Evolutionary conservation across 2,797 vertebrate species (phyloP), one percentile per base, ranked within the genome.

Genomic region (Chelon labrosus): DNA sequence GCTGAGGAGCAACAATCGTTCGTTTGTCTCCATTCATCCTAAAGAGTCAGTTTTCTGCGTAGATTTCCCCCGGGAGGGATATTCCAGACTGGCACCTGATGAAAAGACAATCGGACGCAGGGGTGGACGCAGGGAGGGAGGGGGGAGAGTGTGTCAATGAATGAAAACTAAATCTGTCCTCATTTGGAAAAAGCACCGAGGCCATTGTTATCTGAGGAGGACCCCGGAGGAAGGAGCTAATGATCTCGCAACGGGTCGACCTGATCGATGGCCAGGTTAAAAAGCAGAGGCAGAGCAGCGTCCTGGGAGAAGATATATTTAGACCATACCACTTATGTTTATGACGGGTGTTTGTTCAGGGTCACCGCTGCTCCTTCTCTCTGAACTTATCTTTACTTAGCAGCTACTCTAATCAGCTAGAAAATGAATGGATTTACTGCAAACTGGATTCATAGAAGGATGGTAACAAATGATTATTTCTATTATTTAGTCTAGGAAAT

Each of bases 231-330:
- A 70, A 25, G 67, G 3, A 67, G 82, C 53, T 73, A 69, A 85
- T 75, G 86, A 77, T 76, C 86, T 83, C 5, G 8, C 60, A 4
- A 8, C 49, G 59, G 60, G 79, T 70, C 35, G 8, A 58, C 2
- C 49, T n/a, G 47, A 85, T 91, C 79, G 25, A 91, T 88, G 77
- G 19, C 11, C 70, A 51, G 76, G 75, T 47, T 89, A 77, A 85
- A 22, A 79, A 76, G 55, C 60, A 60, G 75, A 66, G 47, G 54
- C 73, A 61, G 17, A 70, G 41, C 17, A 5, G 77, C 78, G 54
- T 79, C 74, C 54, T 70, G 74, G 77, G 75, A 82, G 61, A 38
- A 63, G 31, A 47, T 64, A 6, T 17, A 60, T 50, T 73, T 49
- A 59, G 38, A 66, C 41, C 37, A 42, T 9, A 65, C 46, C 70